These are phyloP conservation scores for Hetaerina titia DNA, from an alignment of 2,888 invertebrate species.

Conservation along the genomic window DNA sequence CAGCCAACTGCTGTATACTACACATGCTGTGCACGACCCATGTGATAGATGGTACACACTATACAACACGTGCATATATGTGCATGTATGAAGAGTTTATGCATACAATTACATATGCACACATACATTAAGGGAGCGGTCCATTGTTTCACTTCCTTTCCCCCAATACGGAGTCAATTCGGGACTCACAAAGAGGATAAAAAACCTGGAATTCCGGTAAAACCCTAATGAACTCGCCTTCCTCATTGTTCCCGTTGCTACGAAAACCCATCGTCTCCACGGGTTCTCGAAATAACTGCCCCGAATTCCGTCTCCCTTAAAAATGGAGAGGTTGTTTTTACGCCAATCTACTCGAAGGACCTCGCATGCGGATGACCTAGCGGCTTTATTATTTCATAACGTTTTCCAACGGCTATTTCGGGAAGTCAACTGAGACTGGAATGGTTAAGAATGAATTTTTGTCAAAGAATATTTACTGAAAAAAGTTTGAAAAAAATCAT, in stretches of 20 bases:
- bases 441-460: background rate
- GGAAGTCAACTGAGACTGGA: background rate
- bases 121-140: background rate
- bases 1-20: too few species aligned
- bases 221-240: background rate
- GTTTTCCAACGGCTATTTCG: background rate
- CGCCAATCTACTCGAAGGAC: background rate
- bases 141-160: background rate
- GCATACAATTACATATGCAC: too few species aligned
- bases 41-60: too few species aligned
- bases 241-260: background rate
- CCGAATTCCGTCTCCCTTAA: slow-evolving; percentile 9
- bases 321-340: background rate
- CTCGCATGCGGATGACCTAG: background rate
- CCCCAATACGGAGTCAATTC: background rate
- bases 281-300: slow-evolving; percentile 27
- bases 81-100: too few species aligned
- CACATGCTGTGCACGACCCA: too few species aligned
- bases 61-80: too few species aligned
- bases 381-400: background rate
- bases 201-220: background rate
- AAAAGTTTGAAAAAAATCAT: too few species aligned
- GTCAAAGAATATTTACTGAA: background rate
- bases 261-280: background rate
- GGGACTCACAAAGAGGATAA: background rate